Evolutionary conservation across 37 sponge, comb jelly and placozoan genomes (phyloP).

Genomic region (Agelas oroides): DNA sequence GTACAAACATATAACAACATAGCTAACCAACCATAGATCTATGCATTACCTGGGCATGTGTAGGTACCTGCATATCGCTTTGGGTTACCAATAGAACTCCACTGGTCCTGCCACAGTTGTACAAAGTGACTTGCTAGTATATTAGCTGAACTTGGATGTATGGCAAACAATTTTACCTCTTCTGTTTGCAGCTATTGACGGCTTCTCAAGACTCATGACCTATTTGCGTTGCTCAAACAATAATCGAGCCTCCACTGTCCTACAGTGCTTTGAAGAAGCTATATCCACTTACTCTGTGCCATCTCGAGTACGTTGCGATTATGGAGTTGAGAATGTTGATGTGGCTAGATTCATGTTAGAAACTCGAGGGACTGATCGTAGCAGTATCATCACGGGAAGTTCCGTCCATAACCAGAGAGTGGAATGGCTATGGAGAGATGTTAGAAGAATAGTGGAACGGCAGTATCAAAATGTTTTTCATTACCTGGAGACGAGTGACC

Average conservation of each 20-base stretch:
- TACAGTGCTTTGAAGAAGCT: constrained; percentile 26
- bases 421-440: constrained; percentile 52
- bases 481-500: constrained; percentile 10
- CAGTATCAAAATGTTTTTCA: constrained; percentile 25
- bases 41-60: no score
- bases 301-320: constrained; percentile 28
- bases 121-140: no score
- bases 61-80: no score
- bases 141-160: no score
- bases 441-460: constrained; percentile 14
- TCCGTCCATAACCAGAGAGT: constrained; percentile 43
- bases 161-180: no score
- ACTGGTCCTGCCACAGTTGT: no score
- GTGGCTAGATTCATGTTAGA: constrained; percentile 36
- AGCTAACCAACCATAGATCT: no score
- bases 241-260: constrained; percentile 42
- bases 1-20: no score
- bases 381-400: constrained; percentile 47
- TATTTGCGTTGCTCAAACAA: constrained; percentile 47
- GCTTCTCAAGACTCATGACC: constrained; percentile 20
- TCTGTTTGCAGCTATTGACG: constrained; percentile 33
- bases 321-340: constrained; percentile 56
- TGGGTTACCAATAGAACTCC: no score
- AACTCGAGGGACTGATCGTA: constrained; percentile 3
- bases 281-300: constrained; percentile 8